phyloP scores from a whole-genome alignment of 2,888 invertebrate species.

The Synergus itoensis region DNA sequence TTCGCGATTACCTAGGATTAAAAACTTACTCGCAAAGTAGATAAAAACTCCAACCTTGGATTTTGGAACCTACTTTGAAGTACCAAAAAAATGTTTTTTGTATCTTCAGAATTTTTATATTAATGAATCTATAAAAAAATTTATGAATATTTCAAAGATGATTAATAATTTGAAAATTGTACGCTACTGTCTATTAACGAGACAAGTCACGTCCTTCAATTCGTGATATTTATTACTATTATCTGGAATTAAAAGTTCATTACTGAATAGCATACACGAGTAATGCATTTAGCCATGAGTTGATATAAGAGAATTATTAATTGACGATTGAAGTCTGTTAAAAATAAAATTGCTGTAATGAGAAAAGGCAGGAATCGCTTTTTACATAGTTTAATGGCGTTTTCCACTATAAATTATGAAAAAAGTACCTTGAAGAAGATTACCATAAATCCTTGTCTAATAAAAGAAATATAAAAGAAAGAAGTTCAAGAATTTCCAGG shows the following conservation, averaged over 20 bases:
- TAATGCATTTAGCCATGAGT: background rate
- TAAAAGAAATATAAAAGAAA: constrained; percentile 12
- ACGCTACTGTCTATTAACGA: background rate
- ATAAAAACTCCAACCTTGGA: background rate
- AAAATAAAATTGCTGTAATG: constrained; percentile 11
- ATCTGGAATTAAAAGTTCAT: background rate
- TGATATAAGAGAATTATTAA: background rate
- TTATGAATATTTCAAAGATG: background rate
- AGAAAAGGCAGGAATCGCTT: constrained; percentile 8
- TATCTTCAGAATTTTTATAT: background rate
- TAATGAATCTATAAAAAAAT: background rate
- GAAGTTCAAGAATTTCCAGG: background rate
- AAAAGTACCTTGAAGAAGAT: constrained; percentile 22
- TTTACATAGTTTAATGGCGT: background rate
- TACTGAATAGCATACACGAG: background rate
- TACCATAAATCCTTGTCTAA: constrained; percentile 7
- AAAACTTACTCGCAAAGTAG: background rate
- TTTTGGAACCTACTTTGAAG: background rate
- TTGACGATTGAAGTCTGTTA: constrained; percentile 8
- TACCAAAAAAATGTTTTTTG: background rate
- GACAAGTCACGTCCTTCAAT: constrained; percentile 10
- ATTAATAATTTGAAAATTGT: background rate
- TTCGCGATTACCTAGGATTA: background rate
- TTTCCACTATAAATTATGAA: constrained; percentile 27
- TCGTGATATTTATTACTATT: constrained; percentile 3